Conservation (phyloP, 2,797 vertebrate genomes). For the Poecilia wingei region DNA sequence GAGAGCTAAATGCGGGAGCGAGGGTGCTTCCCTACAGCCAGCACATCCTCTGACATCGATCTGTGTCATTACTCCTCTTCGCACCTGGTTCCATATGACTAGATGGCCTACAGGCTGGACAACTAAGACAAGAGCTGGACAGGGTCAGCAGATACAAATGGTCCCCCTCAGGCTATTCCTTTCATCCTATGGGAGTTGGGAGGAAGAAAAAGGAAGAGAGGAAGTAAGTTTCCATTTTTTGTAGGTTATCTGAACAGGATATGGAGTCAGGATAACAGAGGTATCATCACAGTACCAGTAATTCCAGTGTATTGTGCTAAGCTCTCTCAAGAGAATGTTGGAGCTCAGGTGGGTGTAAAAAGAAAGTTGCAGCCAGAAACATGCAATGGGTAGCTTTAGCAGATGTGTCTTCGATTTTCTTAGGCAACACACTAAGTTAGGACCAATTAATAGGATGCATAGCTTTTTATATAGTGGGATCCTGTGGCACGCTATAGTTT, state of each 20-base stretch:
- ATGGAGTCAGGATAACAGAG: slow-evolving; percentile 32
- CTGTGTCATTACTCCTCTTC: slow-evolving; percentile 71
- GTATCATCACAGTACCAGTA: slow-evolving; percentile 19
- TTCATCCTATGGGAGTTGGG: slow-evolving; percentile 42
- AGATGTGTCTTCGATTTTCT: slow-evolving; percentile 13
- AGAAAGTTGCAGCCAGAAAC: slow-evolving; percentile 47
- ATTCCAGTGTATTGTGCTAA: slow-evolving; percentile 16
- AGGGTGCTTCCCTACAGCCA: slow-evolving; percentile 36
- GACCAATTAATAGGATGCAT: slow-evolving; percentile 45
- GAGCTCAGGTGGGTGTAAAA: slow-evolving; percentile 32
- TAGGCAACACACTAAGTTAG: slow-evolving; percentile 16
- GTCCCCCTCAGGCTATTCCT: slow-evolving; percentile 59
- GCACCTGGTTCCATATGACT: slow-evolving; percentile 68
- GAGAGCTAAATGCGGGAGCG: slow-evolving; percentile 23
- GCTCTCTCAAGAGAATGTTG: slow-evolving; percentile 54
- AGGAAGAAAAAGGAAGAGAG: neutral
- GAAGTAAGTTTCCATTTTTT: slow-evolving; percentile 36
- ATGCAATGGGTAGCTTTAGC: slow-evolving; percentile 13
- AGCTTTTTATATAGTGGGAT: slow-evolving; percentile 36
- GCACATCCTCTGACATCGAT: slow-evolving; percentile 55
- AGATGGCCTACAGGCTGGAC: slow-evolving; percentile 62
- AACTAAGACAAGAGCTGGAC: slow-evolving; percentile 61
- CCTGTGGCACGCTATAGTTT: slow-evolving; percentile 13
- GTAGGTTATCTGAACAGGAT: slow-evolving; percentile 16
- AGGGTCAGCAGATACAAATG: slow-evolving; percentile 71